Evolutionary conservation across 2,888 invertebrate species (phyloP).

Genomic region (Hartigia nigra): DNA sequence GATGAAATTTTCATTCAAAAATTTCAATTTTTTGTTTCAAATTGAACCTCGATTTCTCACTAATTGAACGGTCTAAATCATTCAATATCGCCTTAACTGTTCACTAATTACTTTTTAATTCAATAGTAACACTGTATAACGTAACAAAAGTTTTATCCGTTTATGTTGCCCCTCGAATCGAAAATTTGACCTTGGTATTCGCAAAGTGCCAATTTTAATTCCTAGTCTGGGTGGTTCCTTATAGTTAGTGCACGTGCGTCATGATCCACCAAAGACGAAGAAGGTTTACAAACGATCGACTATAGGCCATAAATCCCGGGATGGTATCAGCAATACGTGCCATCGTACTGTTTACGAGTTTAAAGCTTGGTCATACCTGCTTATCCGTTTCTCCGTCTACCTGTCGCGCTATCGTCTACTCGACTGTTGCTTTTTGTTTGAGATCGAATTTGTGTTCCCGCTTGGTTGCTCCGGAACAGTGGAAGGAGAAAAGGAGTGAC

Average conservation of each 20-base stretch:
- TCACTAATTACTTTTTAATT: neutral
- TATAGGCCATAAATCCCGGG: constrained; percentile 20
- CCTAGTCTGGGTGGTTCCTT: neutral
- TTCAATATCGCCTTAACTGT: neutral
- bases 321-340: constrained; percentile 11
- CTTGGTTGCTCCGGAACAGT: neutral
- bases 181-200: neutral
- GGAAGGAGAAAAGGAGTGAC: constrained; percentile 2
- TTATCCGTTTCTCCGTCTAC: constrained; percentile 9
- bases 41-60: neutral
- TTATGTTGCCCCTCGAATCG: neutral
- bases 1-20: neutral
- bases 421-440: constrained; percentile 23
- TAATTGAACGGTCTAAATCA: neutral
- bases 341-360: neutral
- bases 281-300: constrained; percentile 20
- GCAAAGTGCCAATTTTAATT: neutral
- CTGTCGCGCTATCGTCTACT: constrained; percentile 23
- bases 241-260: neutral
- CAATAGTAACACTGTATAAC: neutral
- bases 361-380: neutral
- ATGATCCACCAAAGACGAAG: constrained; percentile 3
- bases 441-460: constrained; percentile 8
- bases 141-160: neutral
- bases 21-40: neutral